Evolutionary conservation across 2,888 invertebrate species (phyloP).

Genomic region (Eupithecia exiguata): DNA sequence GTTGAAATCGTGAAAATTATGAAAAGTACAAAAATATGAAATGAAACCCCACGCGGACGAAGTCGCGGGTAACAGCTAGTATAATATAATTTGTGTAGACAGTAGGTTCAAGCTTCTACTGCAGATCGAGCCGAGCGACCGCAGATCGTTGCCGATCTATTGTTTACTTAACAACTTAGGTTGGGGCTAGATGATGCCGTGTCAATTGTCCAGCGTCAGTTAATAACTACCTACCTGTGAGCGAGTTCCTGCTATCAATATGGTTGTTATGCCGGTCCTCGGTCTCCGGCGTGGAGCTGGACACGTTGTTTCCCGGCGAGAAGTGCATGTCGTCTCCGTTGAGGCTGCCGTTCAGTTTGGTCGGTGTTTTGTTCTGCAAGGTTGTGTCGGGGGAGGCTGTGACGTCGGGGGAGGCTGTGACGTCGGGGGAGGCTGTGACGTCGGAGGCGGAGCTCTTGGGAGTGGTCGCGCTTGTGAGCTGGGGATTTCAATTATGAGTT

Average conservation of each 20-base stretch:
- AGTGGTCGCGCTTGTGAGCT: constrained; percentile 71
- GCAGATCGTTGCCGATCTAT: too few relatives aligned
- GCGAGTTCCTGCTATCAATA: constrained; percentile 12
- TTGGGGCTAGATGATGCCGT: too few relatives aligned
- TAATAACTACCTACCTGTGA: not conserved
- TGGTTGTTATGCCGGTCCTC: constrained; percentile 29
- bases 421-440: constrained; percentile 57
- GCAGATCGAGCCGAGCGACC: too few relatives aligned
- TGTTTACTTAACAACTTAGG: too few relatives aligned
- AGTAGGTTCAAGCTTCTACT: too few relatives aligned
- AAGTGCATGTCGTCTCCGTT: constrained; percentile 40
- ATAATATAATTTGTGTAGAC: too few relatives aligned
- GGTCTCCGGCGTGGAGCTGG: constrained; percentile 53
- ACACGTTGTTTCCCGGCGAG: constrained; percentile 37
- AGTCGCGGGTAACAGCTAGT: too few relatives aligned
- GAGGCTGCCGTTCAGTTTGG: constrained; percentile 35
- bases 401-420: constrained; percentile 60
- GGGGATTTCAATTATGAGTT: constrained; percentile 24
- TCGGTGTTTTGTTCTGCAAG: constrained; percentile 42
- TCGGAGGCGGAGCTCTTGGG: constrained; percentile 59
- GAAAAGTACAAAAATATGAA: too few relatives aligned
- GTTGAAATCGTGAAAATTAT: too few relatives aligned
- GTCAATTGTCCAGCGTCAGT: too few relatives aligned
- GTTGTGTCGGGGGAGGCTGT: constrained; percentile 58
- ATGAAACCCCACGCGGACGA: too few relatives aligned